Evolutionary conservation across 2,113 vertebrate species (phyloP), one percentile per base, ranked within the genome.

Genomic region (Paraplagusia blochii): DNA sequence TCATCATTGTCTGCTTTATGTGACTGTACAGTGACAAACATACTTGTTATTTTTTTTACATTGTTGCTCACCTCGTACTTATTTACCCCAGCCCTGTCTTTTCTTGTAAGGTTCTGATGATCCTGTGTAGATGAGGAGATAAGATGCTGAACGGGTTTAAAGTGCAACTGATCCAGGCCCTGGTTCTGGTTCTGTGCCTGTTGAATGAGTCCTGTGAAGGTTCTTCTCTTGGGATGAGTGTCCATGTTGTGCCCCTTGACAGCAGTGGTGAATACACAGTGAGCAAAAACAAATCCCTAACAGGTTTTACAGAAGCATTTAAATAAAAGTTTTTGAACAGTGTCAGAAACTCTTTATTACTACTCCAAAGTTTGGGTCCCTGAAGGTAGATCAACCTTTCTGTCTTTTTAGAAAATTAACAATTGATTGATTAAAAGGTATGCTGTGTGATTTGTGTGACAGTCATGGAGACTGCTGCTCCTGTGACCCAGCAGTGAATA

Each of bases 151-250:
- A 15, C 3, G 58, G 9, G n/a, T 16, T 53, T 2, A 48, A 6
- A 1, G 14, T 69, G 47, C 33, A 38, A 1, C 22, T 29, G 22
- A 1, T 62, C 11, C 51, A 82, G 40, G 4, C 73, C 17, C 72
- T 51, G 60, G 60, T 55, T 46, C 72, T 87, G 39, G n/a, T 55
- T 15, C 58, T 88, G 12, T 0, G 77, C 7, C 38, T 71, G 51
- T 7, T 65, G 0, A 42, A 17, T 10, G 58, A 50, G 0, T 9
- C 9, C 47, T 74, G 29, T 11, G 38, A 59, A 1, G 81, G 77
- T 36, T 66, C 77, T 3, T 79, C 77, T 48, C 71, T 89, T 63
- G 85, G 87, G 0, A 50, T 89, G 55, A 74, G 77, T 0, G 85
- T 89, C 33, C 77, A 84, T 6, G 72, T 73, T 1, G 69, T 63